These are phyloP conservation scores for Scelioninae gen. 2 DNA, from an alignment of 2,888 invertebrate species.

Conservation along the genomic window DNA sequence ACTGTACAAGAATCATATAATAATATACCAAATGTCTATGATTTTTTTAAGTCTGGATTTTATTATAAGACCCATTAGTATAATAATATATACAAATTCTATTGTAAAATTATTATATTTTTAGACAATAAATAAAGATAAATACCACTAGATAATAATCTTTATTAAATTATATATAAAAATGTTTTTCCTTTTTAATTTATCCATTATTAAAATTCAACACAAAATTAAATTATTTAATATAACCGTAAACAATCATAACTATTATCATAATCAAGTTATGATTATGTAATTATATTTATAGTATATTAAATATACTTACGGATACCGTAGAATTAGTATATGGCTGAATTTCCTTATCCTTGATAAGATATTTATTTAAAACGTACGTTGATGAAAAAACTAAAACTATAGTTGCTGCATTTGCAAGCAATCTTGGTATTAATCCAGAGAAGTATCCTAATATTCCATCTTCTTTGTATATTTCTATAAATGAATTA, in stretches of 20 bases:
- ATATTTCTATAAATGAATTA: conserved; percentile 87
- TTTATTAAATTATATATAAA: too few species aligned
- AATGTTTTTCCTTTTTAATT: too few species aligned
- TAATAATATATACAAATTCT: conserved; percentile 43
- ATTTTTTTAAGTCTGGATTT: conserved; percentile 31
- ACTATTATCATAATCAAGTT: too few species aligned
- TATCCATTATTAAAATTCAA: too few species aligned
- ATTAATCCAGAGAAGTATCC: conserved; percentile 93
- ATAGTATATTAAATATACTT: too few species aligned
- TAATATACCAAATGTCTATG: conserved; percentile 17
- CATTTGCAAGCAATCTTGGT: conserved; percentile 90
- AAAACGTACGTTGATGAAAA: conserved; percentile 85
- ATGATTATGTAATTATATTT: too few species aligned
- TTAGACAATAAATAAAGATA: conserved; percentile 57
- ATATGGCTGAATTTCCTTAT: conserved; percentile 80
- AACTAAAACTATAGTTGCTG: conserved; percentile 86
- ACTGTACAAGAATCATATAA: conserved; percentile 75
- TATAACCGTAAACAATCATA: too few species aligned
- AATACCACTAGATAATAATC: conserved; percentile 22
- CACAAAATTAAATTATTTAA: too few species aligned
- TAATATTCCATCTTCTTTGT: conserved; percentile 88
- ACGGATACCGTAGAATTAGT: conserved; percentile 79
- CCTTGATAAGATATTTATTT: conserved; percentile 87
- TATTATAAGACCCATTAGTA: conserved; percentile 41
- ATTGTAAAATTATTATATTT: conserved; percentile 59